Percentiles rank a stretch among this genome's conserved stretches.
These are phyloP conservation scores for Salvelinus alpinus DNA, from an alignment of 2,113 vertebrate genomes.

Conservation along the genomic window DNA sequence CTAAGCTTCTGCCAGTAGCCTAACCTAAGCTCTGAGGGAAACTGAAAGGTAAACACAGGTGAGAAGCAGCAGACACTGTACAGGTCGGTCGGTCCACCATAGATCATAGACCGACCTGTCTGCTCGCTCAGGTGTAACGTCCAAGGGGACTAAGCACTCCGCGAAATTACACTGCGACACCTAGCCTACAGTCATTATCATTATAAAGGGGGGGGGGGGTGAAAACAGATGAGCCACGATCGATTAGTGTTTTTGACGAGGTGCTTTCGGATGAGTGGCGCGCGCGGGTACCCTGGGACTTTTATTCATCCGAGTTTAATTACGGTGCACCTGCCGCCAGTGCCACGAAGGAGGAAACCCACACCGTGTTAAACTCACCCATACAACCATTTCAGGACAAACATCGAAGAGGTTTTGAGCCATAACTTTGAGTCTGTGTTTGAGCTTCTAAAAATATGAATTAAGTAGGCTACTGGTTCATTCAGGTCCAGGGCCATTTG, in stretches of 20 bases:
- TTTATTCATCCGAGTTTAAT: slow-evolving; percentile 61
- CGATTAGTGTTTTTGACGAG: slow-evolving; percentile 44
- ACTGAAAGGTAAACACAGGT: not conserved
- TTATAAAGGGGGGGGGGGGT: slow-evolving; percentile 8
- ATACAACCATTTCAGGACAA: not conserved
- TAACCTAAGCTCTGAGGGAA: not conserved
- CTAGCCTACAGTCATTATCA: too few species aligned
- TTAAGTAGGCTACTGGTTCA: not conserved
- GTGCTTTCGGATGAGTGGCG: slow-evolving; percentile 26
- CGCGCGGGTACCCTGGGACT: slow-evolving; percentile 44
- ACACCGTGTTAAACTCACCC: not conserved
- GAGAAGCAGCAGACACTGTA: not conserved
- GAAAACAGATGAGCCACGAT: slow-evolving; percentile 65
- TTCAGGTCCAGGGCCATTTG: not conserved
- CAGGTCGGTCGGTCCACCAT: not conserved
- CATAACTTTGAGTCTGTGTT: slow-evolving; percentile 1
- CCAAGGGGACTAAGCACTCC: slow-evolving; percentile 46
- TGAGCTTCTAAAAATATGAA: not conserved
- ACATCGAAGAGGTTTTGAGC: not conserved
- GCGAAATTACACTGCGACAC: slow-evolving; percentile 46
- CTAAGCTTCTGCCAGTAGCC: too few species aligned
- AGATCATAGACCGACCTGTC: not conserved
- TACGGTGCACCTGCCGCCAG: slow-evolving; percentile 63
- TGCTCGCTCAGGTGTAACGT: not conserved
- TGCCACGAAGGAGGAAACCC: slow-evolving; percentile 21